Evolutionary conservation across 1,140 invertebrate genomes (phyloP), one percentile per base, ranked within the genome.

Genomic region (Brachionus plicatilis): DNA sequence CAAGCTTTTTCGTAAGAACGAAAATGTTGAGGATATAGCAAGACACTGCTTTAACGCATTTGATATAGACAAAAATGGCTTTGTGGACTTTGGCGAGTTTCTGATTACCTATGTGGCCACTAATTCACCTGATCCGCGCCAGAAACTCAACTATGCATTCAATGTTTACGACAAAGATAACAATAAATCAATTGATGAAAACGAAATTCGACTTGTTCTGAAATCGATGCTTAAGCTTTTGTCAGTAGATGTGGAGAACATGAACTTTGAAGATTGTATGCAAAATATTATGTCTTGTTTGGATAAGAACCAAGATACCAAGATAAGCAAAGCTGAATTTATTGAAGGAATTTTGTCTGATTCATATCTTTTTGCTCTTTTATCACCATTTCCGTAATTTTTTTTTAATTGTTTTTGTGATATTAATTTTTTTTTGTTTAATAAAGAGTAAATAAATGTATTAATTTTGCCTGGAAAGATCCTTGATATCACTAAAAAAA

Each of bases 51-150:
- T 83, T 45, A 47, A 41, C 33, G 82, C 82, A 3, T 83, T 83
- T 56, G 82, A 83, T 20, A 68, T 72, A 14, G 82, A 83, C 29
- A 68, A 47, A 33, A 83, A 83, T 83, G 82, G 82, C 20, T 83
- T 50, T 72, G 68, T 83, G 17, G 82, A 83, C 14, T 83, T 83
- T 72, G 82, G 82, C 12, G 82, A 83, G 53, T 83, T 83, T 83
- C 20, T 83, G 24, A 68, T 83, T n/a, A 41, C 60, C 4, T 83
- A 68, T 70, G 82, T 68, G n/a, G 60, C 60, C 9, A 68, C 60
- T 5, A 68, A 53, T 47, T 47, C 47, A 8, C 5, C 11, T 17
- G 68, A 83, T 56, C 65, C 60, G n/a, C 29, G 68, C 41, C 33
- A 68, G n/a, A 68, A 68, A 27, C 37, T 83, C 24, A 70, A 83